A percentile compares a stretch with the other conserved stretches of the same genome.
These are phyloP conservation scores for Narcine bancroftii DNA, from an alignment of 2,113 vertebrate genomes.

Conservation along the genomic window DNA sequence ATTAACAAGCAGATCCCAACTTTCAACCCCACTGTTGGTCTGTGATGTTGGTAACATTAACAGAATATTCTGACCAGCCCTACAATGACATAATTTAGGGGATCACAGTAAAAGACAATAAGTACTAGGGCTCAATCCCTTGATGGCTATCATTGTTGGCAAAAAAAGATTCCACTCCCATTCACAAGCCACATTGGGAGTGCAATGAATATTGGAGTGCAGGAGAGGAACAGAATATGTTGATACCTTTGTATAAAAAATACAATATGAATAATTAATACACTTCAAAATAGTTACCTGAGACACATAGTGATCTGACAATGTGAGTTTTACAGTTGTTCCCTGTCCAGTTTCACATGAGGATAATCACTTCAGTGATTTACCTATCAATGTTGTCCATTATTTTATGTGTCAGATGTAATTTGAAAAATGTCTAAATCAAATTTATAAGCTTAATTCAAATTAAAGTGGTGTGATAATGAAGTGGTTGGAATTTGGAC, in stretches of 20 bases:
- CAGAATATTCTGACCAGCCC: neutral
- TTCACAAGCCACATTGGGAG: neutral
- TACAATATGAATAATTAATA: neutral
- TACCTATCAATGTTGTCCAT: neutral
- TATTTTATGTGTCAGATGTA: neutral
- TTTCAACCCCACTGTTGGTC: neutral
- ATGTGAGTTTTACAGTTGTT: neutral
- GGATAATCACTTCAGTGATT: neutral
- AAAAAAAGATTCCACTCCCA: neutral
- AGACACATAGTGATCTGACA: neutral
- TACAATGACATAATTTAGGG: neutral
- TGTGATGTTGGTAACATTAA: neutral
- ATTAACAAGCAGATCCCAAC: neutral
- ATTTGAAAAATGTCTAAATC: neutral
- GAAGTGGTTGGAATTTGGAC: neutral
- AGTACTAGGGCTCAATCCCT: neutral
- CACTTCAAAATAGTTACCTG: neutral
- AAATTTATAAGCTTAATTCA: neutral
- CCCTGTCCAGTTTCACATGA: constrained; percentile 9
- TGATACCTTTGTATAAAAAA: neutral
- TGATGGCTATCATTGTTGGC: neutral
- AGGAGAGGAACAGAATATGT: neutral
- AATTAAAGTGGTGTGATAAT: neutral
- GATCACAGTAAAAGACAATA: neutral
- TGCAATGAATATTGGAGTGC: neutral